A percentile compares a stretch with the other conserved stretches of the same genome.
These are phyloP conservation scores for Rhamphomyia laevipes DNA, from an alignment of 2,888 invertebrate species.

Conservation along the genomic window DNA sequence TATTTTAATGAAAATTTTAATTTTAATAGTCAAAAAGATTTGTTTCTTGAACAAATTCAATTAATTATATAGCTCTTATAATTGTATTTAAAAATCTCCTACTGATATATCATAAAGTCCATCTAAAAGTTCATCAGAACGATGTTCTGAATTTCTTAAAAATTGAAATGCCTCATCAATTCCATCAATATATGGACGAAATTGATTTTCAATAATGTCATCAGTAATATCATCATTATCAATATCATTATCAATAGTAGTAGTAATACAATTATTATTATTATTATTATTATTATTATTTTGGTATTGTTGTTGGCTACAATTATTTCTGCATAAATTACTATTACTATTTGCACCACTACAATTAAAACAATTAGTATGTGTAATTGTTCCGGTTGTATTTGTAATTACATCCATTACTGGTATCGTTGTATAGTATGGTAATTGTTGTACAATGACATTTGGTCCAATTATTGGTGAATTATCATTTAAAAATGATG, in stretches of 20 bases:
- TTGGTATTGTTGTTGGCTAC: not conserved
- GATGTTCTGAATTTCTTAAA: constrained; percentile 24
- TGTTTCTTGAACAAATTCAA: too few species aligned
- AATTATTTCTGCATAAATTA: not conserved
- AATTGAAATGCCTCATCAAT: constrained; percentile 30
- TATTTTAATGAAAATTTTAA: too few species aligned
- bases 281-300: not conserved
- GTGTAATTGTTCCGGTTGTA: not conserved
- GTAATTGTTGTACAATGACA: constrained; percentile 23
- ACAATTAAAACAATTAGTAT: not conserved
- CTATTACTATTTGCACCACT: not conserved
- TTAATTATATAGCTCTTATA: too few species aligned
- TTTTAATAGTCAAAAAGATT: too few species aligned
- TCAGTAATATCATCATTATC: constrained; percentile 1
- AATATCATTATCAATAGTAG: not conserved
- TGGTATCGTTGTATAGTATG: constrained; percentile 2
- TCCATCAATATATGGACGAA: constrained; percentile 25
- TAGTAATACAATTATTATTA: not conserved
- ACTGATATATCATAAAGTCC: constrained; percentile 29
- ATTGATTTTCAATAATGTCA: constrained; percentile 14
- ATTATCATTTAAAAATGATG: constrained; percentile 7
- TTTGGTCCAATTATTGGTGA: constrained; percentile 16
- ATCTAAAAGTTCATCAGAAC: constrained; percentile 28
- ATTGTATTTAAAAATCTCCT: constrained; percentile 24
- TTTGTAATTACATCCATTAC: constrained; percentile 13